Evolutionary conservation across 2,113 vertebrate genomes (phyloP), one percentile per base, ranked within the genome.

Genomic region (Pteronura brasiliensis): DNA sequence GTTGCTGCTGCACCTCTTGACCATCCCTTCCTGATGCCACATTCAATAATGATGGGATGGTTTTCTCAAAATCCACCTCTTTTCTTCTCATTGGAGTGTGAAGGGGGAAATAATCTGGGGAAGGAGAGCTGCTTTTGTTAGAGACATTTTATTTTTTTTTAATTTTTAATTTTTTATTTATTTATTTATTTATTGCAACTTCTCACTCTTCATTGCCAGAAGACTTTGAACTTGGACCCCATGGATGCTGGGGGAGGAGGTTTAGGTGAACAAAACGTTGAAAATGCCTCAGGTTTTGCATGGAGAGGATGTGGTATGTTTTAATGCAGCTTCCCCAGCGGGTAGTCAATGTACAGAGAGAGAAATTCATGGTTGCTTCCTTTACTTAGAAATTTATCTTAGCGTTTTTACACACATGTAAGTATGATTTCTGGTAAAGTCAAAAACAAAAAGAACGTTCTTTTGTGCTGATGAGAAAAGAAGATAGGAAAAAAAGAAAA

Each of bases 371-470:
- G 42, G 65, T 44, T 44, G 77, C 39, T 89, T 95, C 85, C 83
- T 95, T 93, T 83, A 82, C 63, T 83, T 52, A 96, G 95, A 95
- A 95, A 93, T 42, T 82, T 93, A 93, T 85, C 72, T 95, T 52
- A 89, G 31, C 52, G 1, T 87, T 65, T 74, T 76, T 15, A n/a
- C 88, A 13, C 27, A 65, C 72, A 49, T 65, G 3, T 17, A 88
- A 89, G 72, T 87, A 31, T 96, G 57, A 95, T 63, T 98, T 97
- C 96, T 92, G 89, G 92, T 97, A 96, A 97, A 98, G 61, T 74
- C 52, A 90, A n/a, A 90, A 95, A n/a, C 29, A 61, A 84, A 79
- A 95, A 72, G 65, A 83, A 57, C 49, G 57, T 93, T 94, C 31
- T 97, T 90, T 83, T 49, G 79, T 77, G 34, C 87, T 96, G 76